Base-by-base conservation (phyloP, 1,140 invertebrate species). In the Lepidurus couesii region DNA sequence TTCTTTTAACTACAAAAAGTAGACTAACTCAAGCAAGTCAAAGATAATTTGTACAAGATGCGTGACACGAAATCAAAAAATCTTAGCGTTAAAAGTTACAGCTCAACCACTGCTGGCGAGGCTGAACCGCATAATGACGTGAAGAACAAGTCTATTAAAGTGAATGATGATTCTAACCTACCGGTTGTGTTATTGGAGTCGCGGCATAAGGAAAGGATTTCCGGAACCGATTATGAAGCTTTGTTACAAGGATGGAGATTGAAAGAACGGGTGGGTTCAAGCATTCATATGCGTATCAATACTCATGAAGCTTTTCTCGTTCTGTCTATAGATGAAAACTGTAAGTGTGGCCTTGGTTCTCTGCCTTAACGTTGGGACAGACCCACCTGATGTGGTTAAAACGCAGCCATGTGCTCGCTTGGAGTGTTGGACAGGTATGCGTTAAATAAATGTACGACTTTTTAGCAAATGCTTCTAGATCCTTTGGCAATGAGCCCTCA, bases 261-360 rank as follows among this genome's bases (percentile, higher is more conserved):
- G 24, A 45, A 47, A 77, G 47, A 77, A 77, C 26, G 75, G 1
- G 24, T 45, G 13, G 5, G 44, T 42, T 10, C 34, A 34, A 65
- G 16, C 0, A 1, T n/a, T 9, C 13, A 65, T 65, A 65, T 7
- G 16, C 53, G 21, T 65, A n/a, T 16, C 53, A 16, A n/a, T 9
- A n/a, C 13, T 65, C 1, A 21, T 65, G 16, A 13, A 13, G 53
- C 13, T 65, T 65, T n/a, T 79, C 13, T 43, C 24, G 26, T 73
- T 73, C 76, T 82, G 78, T 80, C 88, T 87, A 24, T 84, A 95
- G 91, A 97, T 98, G 93, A 98, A 98, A 87, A 99, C 98, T 8
- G 96, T 99, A n/a, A 98, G 96, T 86, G 98, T 99, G 65, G 98
- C 97, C 2, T 86, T 99, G 75, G 97, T 99, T 9, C 84, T 99